Percentiles rank a stretch among this genome's conserved stretches.
phyloP scores from a whole-genome alignment of 1,140 invertebrate species.

The Ctenoplectra terminalis region DNA sequence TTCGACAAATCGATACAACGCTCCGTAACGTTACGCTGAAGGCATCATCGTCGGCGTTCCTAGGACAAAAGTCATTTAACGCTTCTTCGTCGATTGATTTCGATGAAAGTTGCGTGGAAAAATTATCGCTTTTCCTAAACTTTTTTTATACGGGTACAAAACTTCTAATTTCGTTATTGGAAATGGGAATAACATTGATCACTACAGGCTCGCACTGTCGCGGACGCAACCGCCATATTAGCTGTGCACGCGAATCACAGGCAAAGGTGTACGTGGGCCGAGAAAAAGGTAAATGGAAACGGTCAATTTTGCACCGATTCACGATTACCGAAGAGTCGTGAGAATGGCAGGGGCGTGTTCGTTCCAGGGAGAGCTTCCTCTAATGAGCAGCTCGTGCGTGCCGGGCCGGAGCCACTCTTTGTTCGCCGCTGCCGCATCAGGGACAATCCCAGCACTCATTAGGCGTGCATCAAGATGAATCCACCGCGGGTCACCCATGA shows the following conservation, averaged over 20 bases:
- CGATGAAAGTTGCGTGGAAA: no score
- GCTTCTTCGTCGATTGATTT: neutral
- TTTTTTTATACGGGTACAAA: neutral
- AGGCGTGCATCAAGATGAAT: conserved; percentile 60
- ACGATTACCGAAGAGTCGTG: conserved; percentile 51
- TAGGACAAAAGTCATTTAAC: neutral
- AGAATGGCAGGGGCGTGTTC: conserved; percentile 45
- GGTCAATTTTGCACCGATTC: conserved; percentile 56
- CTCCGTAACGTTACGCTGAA: neutral
- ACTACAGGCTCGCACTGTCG: neutral
- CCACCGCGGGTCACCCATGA: conserved; percentile 60
- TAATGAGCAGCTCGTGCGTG: conserved; percentile 63
- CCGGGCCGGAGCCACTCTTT: conserved; percentile 23
- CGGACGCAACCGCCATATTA: neutral
- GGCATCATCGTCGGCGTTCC: no score
- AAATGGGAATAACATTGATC: no score
- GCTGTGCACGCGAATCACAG: neutral
- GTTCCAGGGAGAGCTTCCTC: conserved; percentile 38
- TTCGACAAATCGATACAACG: neutral
- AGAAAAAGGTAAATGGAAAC: conserved; percentile 47
- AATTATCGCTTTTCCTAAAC: neutral
- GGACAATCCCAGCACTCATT: conserved; percentile 66
- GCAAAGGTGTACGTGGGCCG: neutral
- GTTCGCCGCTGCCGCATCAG: conserved; percentile 49
- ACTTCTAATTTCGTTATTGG: no score